phyloP scores from a whole-genome alignment of 2,113 vertebrate genomes.

The Irena cyanogastra region DNA sequence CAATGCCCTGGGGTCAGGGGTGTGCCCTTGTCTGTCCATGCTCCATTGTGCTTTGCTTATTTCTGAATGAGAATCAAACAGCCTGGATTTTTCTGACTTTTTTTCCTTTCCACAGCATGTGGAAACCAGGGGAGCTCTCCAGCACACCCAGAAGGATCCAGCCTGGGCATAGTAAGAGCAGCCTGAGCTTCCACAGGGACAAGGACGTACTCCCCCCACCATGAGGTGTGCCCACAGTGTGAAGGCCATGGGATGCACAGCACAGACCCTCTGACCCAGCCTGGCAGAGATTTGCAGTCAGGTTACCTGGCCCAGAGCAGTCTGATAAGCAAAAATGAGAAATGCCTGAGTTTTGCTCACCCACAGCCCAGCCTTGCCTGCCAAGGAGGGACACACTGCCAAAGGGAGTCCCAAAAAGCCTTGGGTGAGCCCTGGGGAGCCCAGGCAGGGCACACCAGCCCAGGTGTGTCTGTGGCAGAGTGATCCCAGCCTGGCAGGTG shows the following conservation, averaged over 20 bases:
- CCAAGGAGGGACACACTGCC: background rate
- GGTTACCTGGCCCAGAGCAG: background rate
- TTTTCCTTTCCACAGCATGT: background rate
- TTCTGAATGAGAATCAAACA: background rate
- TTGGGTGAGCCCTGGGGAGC: background rate
- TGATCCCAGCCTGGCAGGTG: background rate
- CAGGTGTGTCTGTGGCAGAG: background rate
- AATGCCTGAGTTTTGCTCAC: background rate
- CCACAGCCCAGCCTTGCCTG: background rate
- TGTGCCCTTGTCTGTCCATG: background rate
- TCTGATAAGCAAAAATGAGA: background rate
- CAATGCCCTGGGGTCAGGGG: background rate
- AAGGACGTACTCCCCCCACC: accelerated
- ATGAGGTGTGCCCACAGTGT: accelerated
- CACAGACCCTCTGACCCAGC: background rate
- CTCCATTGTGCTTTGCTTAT: background rate
- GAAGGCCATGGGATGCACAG: background rate
- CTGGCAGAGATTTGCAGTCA: accelerated
- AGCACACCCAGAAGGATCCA: background rate
- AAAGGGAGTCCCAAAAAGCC: background rate
- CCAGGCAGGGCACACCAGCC: background rate
- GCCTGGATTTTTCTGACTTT: background rate
- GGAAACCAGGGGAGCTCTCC: background rate
- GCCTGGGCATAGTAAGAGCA: background rate
- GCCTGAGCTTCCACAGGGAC: accelerated